Conservation (phyloP, 1,140 invertebrate species). For the Helicoverpa zea region DNA sequence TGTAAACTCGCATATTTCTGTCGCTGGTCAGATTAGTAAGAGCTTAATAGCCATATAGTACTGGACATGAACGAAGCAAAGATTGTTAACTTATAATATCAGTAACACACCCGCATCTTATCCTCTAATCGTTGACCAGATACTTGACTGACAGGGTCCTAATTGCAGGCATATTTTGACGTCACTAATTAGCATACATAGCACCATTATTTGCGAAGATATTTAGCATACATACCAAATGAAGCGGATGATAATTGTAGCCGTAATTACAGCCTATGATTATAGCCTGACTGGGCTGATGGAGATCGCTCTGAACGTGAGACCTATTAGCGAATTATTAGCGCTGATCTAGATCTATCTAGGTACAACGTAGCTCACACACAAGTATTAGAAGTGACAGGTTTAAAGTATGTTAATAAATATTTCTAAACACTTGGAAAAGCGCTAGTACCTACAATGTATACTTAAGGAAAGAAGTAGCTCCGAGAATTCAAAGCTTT, state of each 20-base stretch:
- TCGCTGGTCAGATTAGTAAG: too few relatives aligned
- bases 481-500: too few relatives aligned
- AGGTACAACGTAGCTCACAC: slow-evolving; percentile 1
- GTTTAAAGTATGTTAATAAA: too few relatives aligned
- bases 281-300: neutral
- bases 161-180: slow-evolving; percentile 35
- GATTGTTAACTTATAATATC: neutral
- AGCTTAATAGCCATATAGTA: too few relatives aligned
- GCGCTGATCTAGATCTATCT: neutral
- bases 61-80: neutral
- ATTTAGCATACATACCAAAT: slow-evolving; percentile 42
- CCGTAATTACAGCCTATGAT: slow-evolving; percentile 28
- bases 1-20: neutral
- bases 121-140: neutral
- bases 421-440: too few relatives aligned
- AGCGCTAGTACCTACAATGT: too few relatives aligned
- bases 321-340: slow-evolving; percentile 6
- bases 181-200: slow-evolving; percentile 33
- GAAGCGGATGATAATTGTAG: slow-evolving; percentile 33
- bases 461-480: too few relatives aligned
- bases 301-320: slow-evolving; percentile 18
- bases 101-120: neutral
- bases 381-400: too few relatives aligned
- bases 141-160: slow-evolving; percentile 19
- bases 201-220: slow-evolving; percentile 28